Evolutionary conservation across 92 coral and sea anemone species (phyloP).

Genomic region (Parazoanthus atlanticus): DNA sequence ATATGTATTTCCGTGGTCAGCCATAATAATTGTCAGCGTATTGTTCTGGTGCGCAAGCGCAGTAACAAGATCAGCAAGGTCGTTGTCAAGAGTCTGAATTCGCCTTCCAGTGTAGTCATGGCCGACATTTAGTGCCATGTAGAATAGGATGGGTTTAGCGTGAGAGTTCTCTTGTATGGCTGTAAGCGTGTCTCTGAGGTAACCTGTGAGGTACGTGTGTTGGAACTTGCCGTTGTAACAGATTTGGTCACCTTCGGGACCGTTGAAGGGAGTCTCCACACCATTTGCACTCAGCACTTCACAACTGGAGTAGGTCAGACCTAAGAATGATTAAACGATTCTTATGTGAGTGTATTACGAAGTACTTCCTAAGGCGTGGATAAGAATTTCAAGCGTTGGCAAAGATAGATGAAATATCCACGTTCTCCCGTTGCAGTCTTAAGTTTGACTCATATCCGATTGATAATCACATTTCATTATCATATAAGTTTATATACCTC

Average conservation of each 20-base stretch:
- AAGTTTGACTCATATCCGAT: not conserved
- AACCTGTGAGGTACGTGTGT: conserved; percentile 73
- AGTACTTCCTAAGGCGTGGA: not conserved
- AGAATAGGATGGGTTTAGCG: conserved; percentile 70
- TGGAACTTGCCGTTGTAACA: conserved; percentile 92
- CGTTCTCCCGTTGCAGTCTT: not conserved
- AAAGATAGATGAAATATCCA: not conserved
- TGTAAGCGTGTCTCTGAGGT: conserved; percentile 57
- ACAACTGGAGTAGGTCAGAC: conserved; percentile 88
- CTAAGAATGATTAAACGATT: conserved; percentile 38
- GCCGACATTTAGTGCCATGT: conserved; percentile 72
- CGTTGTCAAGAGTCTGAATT: conserved; percentile 71
- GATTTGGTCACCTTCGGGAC: conserved; percentile 69
- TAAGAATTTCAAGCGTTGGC: not conserved
- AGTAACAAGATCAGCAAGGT: conserved; percentile 56
- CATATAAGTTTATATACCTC: no score
- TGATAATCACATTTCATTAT: not conserved
- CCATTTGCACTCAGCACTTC: conserved; percentile 61
- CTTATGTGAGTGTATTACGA: not conserved
- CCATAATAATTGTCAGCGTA: conserved; percentile 79
- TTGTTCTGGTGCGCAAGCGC: conserved; percentile 58
- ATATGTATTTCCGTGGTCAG: conserved; percentile 94
- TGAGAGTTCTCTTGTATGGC: conserved; percentile 51
- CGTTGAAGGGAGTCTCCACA: conserved; percentile 64
- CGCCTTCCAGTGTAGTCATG: conserved; percentile 81